Evolutionary conservation across 1,140 invertebrate genomes (phyloP), one percentile per base, ranked within the genome.

Genomic region (Cyphomyrmex costatus): DNA sequence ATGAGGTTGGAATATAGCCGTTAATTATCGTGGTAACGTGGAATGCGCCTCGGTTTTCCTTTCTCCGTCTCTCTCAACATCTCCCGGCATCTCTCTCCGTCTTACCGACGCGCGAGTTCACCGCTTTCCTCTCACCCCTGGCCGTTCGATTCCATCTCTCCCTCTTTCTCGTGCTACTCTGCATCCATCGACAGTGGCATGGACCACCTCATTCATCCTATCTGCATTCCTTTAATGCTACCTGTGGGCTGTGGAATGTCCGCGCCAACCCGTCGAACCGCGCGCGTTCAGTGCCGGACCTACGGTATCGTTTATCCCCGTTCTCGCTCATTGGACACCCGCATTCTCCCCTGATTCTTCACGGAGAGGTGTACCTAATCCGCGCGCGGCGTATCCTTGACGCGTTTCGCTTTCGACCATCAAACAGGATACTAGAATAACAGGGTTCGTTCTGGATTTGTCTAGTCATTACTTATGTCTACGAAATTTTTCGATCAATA

Each of bases 161-260:
- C 82, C 84, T 86, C 77, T 74, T 27, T 66, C 27, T 24, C 51
- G 19, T 14, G 36, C 16, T 85, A 83, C 79, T 90, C 77, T 65
- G 84, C 87, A 87, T 91, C 90, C 82, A 90, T 86, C 92, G 92
- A 89, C 90, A 90, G 90, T 91, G 92, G 91, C 92, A 90, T 88
- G 93, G 92, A 93, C 93, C 92, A 93, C 93, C 93, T 94, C 93
- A 94, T 94, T 94, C 93, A 94, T 94, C 92, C 93, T 91, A 94
- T 94, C 94, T 94, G 91, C 93, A 94, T 94, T 94, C 93, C 93
- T 91, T 89, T 91, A 88, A 92, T 92, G 93, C 93, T 94, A 94
- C 93, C 93, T 94, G 94, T 92, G 91, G 89, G 90, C 92, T 88
- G 79, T 94, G 93, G 93, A 94, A 94, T 94, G 92, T 91, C 76